Conservation (phyloP, 37 sponge, comb jelly and placozoan species). For the Axinella damicornis region DNA sequence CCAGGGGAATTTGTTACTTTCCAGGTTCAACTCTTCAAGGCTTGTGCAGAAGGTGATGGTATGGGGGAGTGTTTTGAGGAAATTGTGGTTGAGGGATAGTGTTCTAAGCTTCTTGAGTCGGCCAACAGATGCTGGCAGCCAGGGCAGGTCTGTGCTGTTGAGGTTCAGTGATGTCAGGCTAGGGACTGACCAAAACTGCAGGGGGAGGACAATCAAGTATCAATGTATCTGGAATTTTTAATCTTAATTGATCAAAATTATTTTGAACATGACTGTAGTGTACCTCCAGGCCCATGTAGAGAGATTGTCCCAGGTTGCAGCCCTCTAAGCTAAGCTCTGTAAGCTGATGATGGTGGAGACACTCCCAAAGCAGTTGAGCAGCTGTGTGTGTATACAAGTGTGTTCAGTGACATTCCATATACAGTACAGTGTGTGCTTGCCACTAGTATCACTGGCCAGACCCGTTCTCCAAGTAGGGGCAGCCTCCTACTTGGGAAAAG, state of each 20-base stretch:
- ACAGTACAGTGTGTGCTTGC: too few species aligned
- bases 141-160: background rate
- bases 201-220: too few species aligned
- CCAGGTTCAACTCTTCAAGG: background rate
- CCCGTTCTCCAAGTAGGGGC: too few species aligned
- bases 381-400: too few species aligned
- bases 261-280: too few species aligned
- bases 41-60: conserved; percentile 19
- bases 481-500: too few species aligned
- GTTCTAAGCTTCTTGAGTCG: background rate
- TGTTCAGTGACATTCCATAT: too few species aligned
- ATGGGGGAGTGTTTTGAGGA: background rate
- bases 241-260: too few species aligned
- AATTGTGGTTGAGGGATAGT: background rate
- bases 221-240: too few species aligned
- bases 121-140: conserved; percentile 6
- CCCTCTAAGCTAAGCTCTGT: background rate
- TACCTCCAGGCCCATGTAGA: too few species aligned
- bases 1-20: background rate
- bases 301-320: background rate
- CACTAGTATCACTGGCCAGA: too few species aligned
- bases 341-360: conserved; percentile 1
- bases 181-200: conserved; percentile 17
- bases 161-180: conserved; percentile 1
- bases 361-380: conserved; percentile 7